Conservation (phyloP, 2,113 vertebrate genomes). For the Calonectris borealis region DNA sequence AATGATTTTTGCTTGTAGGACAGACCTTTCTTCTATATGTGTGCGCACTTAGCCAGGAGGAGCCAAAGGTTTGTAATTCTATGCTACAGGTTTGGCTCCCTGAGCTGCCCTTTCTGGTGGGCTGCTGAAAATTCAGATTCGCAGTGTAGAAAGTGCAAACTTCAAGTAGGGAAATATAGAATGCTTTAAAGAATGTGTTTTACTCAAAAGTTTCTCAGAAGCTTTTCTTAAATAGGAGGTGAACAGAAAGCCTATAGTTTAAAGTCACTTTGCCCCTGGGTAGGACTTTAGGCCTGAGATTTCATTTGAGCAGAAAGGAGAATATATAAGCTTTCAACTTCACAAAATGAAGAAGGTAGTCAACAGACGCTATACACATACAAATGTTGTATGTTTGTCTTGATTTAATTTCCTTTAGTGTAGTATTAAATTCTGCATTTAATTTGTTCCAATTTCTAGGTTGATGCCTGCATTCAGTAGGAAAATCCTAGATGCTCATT, state of each 20-base stretch:
- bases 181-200: background rate
- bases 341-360: background rate
- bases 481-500: background rate
- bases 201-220: background rate
- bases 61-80: background rate
- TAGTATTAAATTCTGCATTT: background rate
- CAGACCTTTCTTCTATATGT: background rate
- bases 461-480: background rate
- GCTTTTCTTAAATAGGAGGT: background rate
- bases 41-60: background rate
- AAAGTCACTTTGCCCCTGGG: background rate
- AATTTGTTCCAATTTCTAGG: background rate
- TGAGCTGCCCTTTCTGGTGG: background rate
- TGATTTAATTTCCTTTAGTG: background rate
- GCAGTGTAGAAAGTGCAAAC: accelerated
- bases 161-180: background rate
- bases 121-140: background rate
- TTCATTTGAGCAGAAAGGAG: background rate
- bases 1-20: background rate
- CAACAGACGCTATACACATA: background rate
- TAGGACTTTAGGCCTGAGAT: background rate
- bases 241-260: background rate
- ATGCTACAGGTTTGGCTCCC: background rate
- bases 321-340: background rate
- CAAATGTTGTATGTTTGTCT: background rate